Percentiles rank a stretch among this genome's conserved stretches.
Evolutionary conservation across 2,113 vertebrate species (phyloP).

Genomic region (Grammomys surdaster): DNA sequence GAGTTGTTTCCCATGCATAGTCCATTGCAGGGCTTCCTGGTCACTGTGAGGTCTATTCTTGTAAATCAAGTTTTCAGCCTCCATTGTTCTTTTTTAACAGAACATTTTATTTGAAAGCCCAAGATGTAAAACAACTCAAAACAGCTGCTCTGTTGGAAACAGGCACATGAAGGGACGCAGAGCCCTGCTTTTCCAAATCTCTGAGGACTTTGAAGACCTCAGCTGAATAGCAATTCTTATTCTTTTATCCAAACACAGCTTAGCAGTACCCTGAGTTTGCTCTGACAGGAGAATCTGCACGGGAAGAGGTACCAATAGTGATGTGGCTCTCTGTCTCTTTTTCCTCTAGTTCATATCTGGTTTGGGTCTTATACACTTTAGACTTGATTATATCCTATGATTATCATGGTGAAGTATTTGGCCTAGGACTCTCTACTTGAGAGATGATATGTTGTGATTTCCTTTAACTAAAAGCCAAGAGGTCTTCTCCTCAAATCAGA

Average conservation of each 20-base stretch:
- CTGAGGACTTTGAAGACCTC: conserved; percentile 14
- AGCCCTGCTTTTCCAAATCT: neutral
- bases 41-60: conserved; percentile 56
- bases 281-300: neutral
- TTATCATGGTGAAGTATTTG: neutral
- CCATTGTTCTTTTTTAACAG: conserved; percentile 66
- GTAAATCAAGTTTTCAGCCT: conserved; percentile 67
- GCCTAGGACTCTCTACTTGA: neutral
- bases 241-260: conserved; percentile 24
- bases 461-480: neutral
- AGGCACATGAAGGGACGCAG: neutral
- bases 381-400: neutral
- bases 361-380: neutral
- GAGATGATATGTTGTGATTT: neutral
- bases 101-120: conserved; percentile 76
- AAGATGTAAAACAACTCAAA: conserved; percentile 81
- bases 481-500: neutral
- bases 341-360: neutral
- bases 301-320: neutral
- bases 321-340: neutral
- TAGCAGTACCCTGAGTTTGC: neutral
- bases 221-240: neutral
- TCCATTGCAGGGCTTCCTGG: conserved; percentile 6
- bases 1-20: conserved; percentile 30
- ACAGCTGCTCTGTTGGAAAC: conserved; percentile 57